A percentile compares a stretch with the other conserved stretches of the same genome.
Conservation (phyloP, 2,113 vertebrate species). For the Vireo altiloquus region DNA sequence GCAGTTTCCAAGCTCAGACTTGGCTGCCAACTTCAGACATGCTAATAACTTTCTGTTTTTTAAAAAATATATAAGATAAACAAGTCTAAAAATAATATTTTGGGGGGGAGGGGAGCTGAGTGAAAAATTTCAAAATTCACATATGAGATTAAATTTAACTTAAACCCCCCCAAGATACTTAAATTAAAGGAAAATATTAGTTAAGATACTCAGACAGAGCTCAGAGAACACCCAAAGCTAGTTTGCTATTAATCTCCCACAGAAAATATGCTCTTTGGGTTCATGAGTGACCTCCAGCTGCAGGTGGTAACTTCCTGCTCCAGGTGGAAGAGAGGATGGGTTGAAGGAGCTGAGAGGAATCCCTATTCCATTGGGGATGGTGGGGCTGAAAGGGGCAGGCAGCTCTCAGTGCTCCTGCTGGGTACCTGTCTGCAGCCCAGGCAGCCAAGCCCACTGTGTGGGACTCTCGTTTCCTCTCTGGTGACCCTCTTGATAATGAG, state of each 20-base stretch:
- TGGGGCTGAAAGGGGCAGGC: background rate
- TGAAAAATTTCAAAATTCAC: background rate
- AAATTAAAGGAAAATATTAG: background rate
- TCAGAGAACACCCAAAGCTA: background rate
- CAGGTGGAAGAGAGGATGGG: background rate
- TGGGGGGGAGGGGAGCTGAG: background rate
- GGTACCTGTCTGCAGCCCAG: background rate
- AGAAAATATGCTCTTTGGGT: background rate
- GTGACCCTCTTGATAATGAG: background rate
- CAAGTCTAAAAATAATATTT: background rate
- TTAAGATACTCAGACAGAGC: background rate
- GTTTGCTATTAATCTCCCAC: background rate
- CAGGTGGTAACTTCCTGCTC: background rate
- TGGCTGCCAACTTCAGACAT: background rate
- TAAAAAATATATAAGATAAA: background rate
- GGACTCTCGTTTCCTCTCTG: background rate
- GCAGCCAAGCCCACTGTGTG: background rate
- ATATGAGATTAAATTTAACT: background rate
- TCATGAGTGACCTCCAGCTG: background rate
- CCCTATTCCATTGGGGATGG: fast-evolving
- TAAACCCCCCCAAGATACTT: background rate
- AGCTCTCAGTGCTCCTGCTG: background rate
- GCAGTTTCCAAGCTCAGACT: background rate
- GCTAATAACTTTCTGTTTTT: background rate
- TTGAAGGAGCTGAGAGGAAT: background rate